A percentile compares a stretch with the other conserved stretches of the same genome.
Evolutionary conservation across 2,797 vertebrate genomes (phyloP).

Genomic region (Ispidina picta): DNA sequence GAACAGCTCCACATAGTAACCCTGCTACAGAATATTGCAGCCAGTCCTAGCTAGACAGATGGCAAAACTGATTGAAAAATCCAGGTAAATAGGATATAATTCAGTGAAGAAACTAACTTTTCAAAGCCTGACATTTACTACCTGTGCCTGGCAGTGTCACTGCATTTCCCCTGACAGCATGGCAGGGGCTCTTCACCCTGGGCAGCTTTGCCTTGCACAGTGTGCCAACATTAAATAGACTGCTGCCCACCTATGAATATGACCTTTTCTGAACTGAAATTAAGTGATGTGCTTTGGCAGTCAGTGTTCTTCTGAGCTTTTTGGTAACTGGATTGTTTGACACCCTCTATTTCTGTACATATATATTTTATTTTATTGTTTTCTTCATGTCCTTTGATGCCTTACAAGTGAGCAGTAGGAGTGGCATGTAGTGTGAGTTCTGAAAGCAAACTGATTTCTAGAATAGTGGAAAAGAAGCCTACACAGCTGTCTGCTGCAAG

Average conservation of each 20-base stretch:
- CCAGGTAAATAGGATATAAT: background rate
- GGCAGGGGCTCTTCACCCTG: background rate
- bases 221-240: background rate
- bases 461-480: background rate
- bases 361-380: too few relatives aligned
- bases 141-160: background rate
- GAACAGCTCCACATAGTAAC: background rate
- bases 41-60: background rate
- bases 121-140: accelerated
- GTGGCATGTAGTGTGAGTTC: background rate
- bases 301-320: background rate
- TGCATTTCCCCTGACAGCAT: accelerated
- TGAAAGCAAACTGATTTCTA: constrained; percentile 25
- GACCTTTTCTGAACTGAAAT: background rate
- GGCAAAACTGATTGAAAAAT: background rate
- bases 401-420: background rate
- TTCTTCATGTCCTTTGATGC: background rate
- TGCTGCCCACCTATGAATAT: background rate
- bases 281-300: background rate
- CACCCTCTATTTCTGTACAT: background rate
- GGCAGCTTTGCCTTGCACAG: background rate
- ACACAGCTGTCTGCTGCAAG: background rate
- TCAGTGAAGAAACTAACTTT: background rate
- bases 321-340: background rate
- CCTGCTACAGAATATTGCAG: background rate